Evolutionary conservation across 2,113 vertebrate genomes (phyloP), one percentile per base, ranked within the genome.

Genomic region (Anser cygnoides): DNA sequence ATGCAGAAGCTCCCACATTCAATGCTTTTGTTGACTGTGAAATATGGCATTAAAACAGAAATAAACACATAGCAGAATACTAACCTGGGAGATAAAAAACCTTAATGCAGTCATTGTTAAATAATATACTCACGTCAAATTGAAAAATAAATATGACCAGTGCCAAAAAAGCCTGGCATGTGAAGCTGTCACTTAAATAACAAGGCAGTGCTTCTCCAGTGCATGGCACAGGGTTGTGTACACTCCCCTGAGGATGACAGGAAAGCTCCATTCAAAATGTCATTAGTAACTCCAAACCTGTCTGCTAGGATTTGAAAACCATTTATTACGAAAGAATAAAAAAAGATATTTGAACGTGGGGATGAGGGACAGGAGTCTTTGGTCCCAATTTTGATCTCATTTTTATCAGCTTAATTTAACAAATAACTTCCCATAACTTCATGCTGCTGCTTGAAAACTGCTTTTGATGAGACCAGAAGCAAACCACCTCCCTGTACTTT

Each of bases 41-140:
- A 89, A 92, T 54, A 66, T 50, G 52, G 76, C 61, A 92, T 89
- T 89, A 92, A 89, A 88, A 84, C 28, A 72, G 54, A 93, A 92
- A 52, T 55, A 93, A 93, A 96, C 50, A 73, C 23, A 43, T 23
- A 37, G 21, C 63, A 74, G 92, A 92, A 82, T 29, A 83, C 79
- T 70, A 67, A 85, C 55, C n/a, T 71, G 67, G 92, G 70, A 93
- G 31, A 35, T 63, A 37, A 82, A 96, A 76, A 46, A 2, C 8
- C n/a, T 62, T 61, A 49, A 67, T 41, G 31, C 12, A 82, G 65
- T 89, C 85, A 76, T 5, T 59, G 39, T 74, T 90, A 89, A 87
- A 63, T 65, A 90, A 77, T 57, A 57, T 21, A 39, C 72, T 65
- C 29, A 39, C 28, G 84, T 54, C 15, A 59, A 66, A 82, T 33